Conservation (phyloP, 2,797 vertebrate species). For the Epinephelus coioides region DNA sequence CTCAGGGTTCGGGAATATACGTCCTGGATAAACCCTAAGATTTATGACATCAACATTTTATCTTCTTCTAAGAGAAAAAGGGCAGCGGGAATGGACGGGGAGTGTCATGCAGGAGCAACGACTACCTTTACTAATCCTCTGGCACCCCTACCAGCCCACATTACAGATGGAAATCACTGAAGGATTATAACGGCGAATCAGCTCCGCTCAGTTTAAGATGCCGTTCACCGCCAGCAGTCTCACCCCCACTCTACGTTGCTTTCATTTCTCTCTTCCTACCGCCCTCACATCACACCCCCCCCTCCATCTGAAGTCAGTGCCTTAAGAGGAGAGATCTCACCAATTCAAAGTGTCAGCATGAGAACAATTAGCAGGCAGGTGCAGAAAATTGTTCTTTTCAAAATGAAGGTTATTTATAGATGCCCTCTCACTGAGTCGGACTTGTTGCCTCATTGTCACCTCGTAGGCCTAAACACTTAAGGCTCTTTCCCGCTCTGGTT, state of each 20-base stretch:
- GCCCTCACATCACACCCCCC: conserved; percentile 49
- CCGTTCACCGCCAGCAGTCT: conserved; percentile 51
- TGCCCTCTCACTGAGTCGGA: conserved; percentile 46
- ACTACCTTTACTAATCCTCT: conserved; percentile 67
- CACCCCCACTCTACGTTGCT: conserved; percentile 26
- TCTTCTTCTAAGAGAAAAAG: conserved; percentile 29
- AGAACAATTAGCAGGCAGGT: conserved; percentile 79
- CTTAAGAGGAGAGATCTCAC: conserved; percentile 76
- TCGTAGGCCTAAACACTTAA: conserved; percentile 5
- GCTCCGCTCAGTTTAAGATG: conserved; percentile 56
- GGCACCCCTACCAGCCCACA: conserved; percentile 55
- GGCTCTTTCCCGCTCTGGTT: not conserved
- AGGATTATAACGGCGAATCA: conserved; percentile 70
- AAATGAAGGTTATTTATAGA: conserved; percentile 71
- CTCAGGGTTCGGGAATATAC: conserved; percentile 31
- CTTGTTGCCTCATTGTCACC: conserved; percentile 53
- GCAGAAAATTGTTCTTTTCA: conserved; percentile 74
- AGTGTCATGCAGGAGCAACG: conserved; percentile 31
- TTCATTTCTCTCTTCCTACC: conserved; percentile 49
- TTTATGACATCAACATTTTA: conserved; percentile 65
- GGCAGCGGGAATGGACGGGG: conserved; percentile 15
- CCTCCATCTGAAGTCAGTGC: conserved; percentile 46
- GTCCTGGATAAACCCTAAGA: conserved; percentile 54
- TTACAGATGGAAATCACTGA: conserved; percentile 73
- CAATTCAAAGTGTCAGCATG: conserved; percentile 68